Evolutionary conservation across 2,113 vertebrate genomes (phyloP), one percentile per base, ranked within the genome.

Genomic region (Clarias batrachus): DNA sequence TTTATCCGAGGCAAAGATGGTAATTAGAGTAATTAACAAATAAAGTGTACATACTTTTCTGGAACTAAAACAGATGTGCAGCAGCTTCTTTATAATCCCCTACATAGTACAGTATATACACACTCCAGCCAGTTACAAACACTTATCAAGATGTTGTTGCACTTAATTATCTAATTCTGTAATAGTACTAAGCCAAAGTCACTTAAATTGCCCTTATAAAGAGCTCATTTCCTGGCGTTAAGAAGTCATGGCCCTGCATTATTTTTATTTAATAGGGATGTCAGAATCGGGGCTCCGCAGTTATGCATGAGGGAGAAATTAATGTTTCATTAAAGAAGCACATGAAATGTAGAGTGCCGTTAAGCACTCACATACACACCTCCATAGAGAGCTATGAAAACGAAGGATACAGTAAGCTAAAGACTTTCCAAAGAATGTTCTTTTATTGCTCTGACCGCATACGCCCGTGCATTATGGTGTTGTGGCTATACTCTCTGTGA

Each of bases 371-470:
- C 17, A 17, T 23, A 81, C 52, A 81, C 63, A 73, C 65, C 30
- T n/a, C 57, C 30, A 37, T 23, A 77, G 41, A 71, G 37, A 71
- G 27, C 78, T 60, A 60, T 80, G 30, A 80, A 80, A 80, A 30
- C 30, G n/a, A 57, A 16, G 14, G 10, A 79, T 59, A 59, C 54
- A 14, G 19, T 48, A 65, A 81, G 59, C 86, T 87, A 88, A 89
- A 91, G 71, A 86, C 27, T 62, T 60, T 84, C 82, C 54, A 82
- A 57, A 81, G 37, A 9, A 71, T 30, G 37, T 74, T 14, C 76
- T 76, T 73, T 52, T 54, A 52, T 27, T 10, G 73, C 12, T 13
- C 23, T 56, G 25, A 56, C 25, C 23, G 3, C 25, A 60, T 52
- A 12, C 33, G 70, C 76, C 11, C 33, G 76, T 66, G 9, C 48